phyloP scores from a whole-genome alignment of 2,113 vertebrate species.

The Xiphorhynchus elegans region DNA sequence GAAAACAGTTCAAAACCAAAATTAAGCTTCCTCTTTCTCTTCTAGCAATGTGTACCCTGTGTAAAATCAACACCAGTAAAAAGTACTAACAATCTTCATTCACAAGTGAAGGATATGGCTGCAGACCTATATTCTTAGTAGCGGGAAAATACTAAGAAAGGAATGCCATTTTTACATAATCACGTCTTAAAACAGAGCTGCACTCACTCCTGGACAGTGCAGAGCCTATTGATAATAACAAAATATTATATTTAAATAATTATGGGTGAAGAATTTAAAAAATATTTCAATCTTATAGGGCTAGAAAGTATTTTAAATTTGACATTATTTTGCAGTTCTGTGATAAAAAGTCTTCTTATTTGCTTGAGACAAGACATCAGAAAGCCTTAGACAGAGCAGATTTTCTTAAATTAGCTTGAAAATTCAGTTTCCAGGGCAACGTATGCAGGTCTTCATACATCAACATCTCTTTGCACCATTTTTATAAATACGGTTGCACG shows the following conservation, averaged over 20 bases:
- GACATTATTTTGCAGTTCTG: not conserved
- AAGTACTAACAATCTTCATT: not conserved
- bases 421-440: conserved; percentile 80
- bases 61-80: not conserved
- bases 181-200: not conserved
- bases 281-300: not conserved
- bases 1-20: not conserved
- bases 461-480: conserved; percentile 57
- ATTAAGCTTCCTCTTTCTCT: not conserved
- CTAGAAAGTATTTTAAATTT: conserved; percentile 15
- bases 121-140: not conserved
- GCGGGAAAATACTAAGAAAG: not conserved
- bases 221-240: not conserved
- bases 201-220: not conserved
- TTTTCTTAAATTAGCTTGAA: conserved; percentile 73
- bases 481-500: conserved; percentile 54
- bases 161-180: not conserved
- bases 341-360: conserved; percentile 29
- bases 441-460: conserved; percentile 55
- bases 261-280: not conserved
- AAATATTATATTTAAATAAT: conserved; percentile 32
- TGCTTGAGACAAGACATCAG: conserved; percentile 42
- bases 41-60: not conserved
- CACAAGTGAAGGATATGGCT: not conserved
- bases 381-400: conserved; percentile 64